Base-by-base conservation (phyloP, 2,888 invertebrate species). In the Tipula unca region DNA sequence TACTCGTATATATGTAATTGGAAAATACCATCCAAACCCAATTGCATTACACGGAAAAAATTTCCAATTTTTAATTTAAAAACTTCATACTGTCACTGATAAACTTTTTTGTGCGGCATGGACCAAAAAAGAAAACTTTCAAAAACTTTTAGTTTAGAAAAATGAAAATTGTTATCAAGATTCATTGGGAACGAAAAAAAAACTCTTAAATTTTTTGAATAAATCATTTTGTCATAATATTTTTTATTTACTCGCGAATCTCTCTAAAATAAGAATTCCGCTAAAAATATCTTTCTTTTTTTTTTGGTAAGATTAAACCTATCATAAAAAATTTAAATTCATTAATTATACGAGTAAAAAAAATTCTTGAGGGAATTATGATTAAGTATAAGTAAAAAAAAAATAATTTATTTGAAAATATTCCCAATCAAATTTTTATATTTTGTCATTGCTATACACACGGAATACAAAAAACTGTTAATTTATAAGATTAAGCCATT, bases 131-230 rank as follows among this genome's bases (percentile, higher is more conserved):
- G 6, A 39, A 69, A 69, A 69, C 69, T 25, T 69, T 69, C 25
- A 69, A 69, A 69, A 69, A 69, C 69, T 69, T 69, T 69, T 69
- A 69, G 69, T 69, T 69, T 69, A 69, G 69, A 69, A 69, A 69
- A 69, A 69, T 69, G 69, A 69, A 69, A 69, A 69, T 69, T 69
- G 25, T 69, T 69, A 69, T 69, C 69, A 69, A 69, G 69, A 69
- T 69, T 69, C 69, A 69, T 69, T 69, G 69, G 25, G 25, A 69
- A 25, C 69, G 69, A 69, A 25, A 69, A 69, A 69, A 69, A 69
- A 69, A 10, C 10, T 48, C 2, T 69, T 69, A 25, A 48, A 69
- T 69, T 69, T 69, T 69, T 25, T 69, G 25, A 69, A 69, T 69
- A 69, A 69, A 69, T 69, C 69, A 69, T 69, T 69, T 69, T 69